phyloP scores from a whole-genome alignment of 2,113 vertebrate genomes.

The Pygoscelis antarcticus region DNA sequence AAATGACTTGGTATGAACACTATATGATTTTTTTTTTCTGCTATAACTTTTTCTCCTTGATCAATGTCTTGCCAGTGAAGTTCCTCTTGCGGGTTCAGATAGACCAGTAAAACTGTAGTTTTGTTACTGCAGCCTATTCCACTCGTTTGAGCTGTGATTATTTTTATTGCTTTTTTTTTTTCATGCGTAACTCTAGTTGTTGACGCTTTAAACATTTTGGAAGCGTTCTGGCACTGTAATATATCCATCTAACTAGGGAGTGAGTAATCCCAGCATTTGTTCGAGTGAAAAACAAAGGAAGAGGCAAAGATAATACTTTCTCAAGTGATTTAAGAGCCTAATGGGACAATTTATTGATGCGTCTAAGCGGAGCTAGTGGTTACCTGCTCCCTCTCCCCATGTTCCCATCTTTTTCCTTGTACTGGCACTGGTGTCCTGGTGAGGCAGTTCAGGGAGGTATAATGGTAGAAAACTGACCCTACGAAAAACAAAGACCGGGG shows the following conservation, averaged over 20 bases:
- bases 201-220: not conserved
- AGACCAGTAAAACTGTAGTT: no score
- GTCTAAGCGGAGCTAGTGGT: not conserved
- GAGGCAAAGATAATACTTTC: not conserved
- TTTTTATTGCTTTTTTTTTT: not conserved
- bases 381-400: slow-evolving; percentile 25
- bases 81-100: not conserved
- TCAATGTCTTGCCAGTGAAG: not conserved
- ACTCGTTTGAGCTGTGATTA: not conserved
- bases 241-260: not conserved
- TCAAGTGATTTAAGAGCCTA: not conserved
- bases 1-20: not conserved
- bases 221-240: not conserved
- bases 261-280: not conserved
- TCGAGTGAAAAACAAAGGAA: slow-evolving; percentile 13
- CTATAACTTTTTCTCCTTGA: not conserved
- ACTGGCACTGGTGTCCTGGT: slow-evolving; percentile 1
- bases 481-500: not conserved
- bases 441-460: slow-evolving; percentile 11
- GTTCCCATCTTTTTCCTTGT: not conserved
- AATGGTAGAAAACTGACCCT: slow-evolving; percentile 25
- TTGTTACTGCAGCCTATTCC: not conserved
- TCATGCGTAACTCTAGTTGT: not conserved
- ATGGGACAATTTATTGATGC: not conserved
- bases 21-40: not conserved